These are phyloP conservation scores for Ryuthela nishihirai DNA, from an alignment of 2,888 invertebrate genomes.

Conservation along the genomic window DNA sequence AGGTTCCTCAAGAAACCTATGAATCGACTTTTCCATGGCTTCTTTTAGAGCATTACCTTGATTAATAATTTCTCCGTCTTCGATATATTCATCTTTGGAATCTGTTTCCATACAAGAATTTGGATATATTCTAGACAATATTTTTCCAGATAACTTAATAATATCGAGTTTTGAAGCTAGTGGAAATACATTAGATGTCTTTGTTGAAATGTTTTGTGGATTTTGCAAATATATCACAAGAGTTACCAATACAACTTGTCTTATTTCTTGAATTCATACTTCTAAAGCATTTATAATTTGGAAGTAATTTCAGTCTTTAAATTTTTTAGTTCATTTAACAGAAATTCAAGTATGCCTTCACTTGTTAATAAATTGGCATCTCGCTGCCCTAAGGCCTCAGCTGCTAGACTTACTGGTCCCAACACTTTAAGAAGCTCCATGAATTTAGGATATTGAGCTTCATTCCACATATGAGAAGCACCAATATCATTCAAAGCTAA, in stretches of 20 bases:
- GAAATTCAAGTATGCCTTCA: neutral
- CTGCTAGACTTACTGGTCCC: neutral
- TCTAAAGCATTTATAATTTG: neutral
- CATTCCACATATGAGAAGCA: slow-evolving; percentile 2
- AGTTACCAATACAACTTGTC: neutral
- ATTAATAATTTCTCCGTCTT: too few relatives aligned
- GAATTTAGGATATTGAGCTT: neutral
- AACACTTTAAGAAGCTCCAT: slow-evolving; percentile 1
- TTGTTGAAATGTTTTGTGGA: too few relatives aligned
- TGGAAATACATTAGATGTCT: too few relatives aligned
- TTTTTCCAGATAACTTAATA: too few relatives aligned
- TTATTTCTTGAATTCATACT: neutral
- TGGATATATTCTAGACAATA: too few relatives aligned
- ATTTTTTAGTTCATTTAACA: neutral
- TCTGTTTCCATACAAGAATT: too few relatives aligned
- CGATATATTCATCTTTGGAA: too few relatives aligned
- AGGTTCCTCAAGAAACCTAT: too few relatives aligned
- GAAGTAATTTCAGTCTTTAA: neutral
- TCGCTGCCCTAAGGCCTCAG: neutral
- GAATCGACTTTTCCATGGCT: too few relatives aligned
- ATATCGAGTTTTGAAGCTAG: too few relatives aligned
- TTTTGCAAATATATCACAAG: too few relatives aligned
- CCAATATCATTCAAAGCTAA: neutral
- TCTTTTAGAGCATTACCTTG: too few relatives aligned
- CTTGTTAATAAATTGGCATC: slow-evolving; percentile 1